A percentile compares a stretch with the other conserved stretches of the same genome.
Evolutionary conservation across 2,888 invertebrate genomes (phyloP).

Genomic region (Globia sparganii): DNA sequence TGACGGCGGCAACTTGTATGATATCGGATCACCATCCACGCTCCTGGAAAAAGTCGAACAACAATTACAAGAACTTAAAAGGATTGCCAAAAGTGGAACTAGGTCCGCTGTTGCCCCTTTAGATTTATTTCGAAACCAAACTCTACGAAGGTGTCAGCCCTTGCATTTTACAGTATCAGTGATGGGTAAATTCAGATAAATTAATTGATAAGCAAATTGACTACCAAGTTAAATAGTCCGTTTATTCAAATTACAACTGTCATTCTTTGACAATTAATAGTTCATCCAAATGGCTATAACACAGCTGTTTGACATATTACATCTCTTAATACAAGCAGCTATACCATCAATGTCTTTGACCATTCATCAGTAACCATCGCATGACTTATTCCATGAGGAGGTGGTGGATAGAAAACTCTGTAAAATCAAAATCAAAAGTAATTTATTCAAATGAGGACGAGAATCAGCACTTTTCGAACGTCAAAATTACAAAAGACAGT

Average conservation of each 20-base stretch:
- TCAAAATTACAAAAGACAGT: no score
- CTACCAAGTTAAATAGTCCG: not conserved
- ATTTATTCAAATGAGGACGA: no score
- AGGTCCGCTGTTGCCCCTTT: not conserved
- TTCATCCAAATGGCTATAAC: no score
- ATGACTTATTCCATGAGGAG: not conserved
- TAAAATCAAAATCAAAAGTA: no score
- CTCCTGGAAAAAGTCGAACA: constrained; percentile 75
- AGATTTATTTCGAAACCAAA: not conserved
- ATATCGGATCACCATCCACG: constrained; percentile 85
- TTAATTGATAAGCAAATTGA: not conserved
- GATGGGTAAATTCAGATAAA: not conserved
- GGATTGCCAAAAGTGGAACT: not conserved
- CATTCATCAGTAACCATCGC: not conserved
- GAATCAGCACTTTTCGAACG: no score
- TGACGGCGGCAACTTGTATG: constrained; percentile 83
- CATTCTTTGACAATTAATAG: not conserved
- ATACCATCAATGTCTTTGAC: no score
- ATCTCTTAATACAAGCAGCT: no score
- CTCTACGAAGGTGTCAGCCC: not conserved
- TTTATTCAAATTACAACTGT: not conserved
- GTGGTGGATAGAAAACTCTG: not conserved
- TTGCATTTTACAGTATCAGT: not conserved
- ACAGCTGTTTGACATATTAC: no score
- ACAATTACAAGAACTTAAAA: no score